Base-by-base conservation (phyloP, 2,797 vertebrate genomes). In the Premnoplex brunnescens region DNA sequence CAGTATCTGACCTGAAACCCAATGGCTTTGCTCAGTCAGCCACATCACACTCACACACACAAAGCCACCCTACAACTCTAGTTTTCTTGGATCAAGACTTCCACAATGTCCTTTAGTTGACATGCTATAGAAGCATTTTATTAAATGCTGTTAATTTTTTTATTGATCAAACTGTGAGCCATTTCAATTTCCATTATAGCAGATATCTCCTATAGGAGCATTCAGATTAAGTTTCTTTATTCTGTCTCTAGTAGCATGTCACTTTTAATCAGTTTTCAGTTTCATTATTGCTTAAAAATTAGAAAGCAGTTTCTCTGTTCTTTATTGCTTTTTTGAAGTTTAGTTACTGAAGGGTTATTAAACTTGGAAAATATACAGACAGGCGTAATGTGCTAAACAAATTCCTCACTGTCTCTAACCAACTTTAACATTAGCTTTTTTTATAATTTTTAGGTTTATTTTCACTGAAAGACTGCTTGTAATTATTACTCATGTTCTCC, bases 401-500 rank as follows among this genome's bases (percentile, higher is more conserved):
- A 97, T 96, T 97, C 95, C 93, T 97, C 92, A 78, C 91, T 95
- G 97, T 92, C 95, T 97, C 95, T 93, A 97, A 97, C 94, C 97
- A 97, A 97, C 95, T 97, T 97, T 94, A 97, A 89, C 94, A 66
- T 97, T 95, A 95, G 97, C 79, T 85, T 96, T 97, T 95, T 93
- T 60, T 83, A 85, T 94, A 91, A 94, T 97, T 98, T 98, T 97
- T 95, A 94, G 93, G 96, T 97, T 97, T 97, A 97, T 98, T 98
- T 98, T 96, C 97, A 96, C 54, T 73, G 96, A 97, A 97, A 97
- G 97, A 93, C 96, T 97, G 93, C 84, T 96, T 96, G 91, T 97
- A 98, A 98, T 98, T 97, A 98, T 97, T 97, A 97, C 97, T 96
- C 96, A 37, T 95, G 96, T 96, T 97, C 95, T 98, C 98, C 97